These are phyloP conservation scores for Crenuchus spilurus DNA, from an alignment of 2,797 vertebrate genomes.

Conservation along the genomic window DNA sequence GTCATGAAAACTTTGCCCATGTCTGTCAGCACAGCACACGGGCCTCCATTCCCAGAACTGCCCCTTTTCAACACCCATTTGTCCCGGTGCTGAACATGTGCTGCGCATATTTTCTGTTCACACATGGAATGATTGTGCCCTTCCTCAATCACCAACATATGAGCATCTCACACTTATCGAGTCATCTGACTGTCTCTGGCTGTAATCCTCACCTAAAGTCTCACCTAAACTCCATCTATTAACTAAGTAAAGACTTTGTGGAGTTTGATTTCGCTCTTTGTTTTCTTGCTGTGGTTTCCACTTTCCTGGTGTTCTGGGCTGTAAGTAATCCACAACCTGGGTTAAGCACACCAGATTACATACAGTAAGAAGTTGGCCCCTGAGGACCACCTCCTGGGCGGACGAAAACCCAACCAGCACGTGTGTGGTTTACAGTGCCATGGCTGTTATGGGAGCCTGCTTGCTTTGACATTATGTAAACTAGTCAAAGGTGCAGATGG, in stretches of 20 bases:
- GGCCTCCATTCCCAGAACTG: slow-evolving; percentile 40
- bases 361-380: slow-evolving; percentile 58
- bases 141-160: not conserved
- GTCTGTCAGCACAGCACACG: slow-evolving; percentile 45
- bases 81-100: slow-evolving; percentile 31
- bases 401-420: slow-evolving; percentile 28
- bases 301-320: slow-evolving; percentile 29
- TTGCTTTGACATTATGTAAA: slow-evolving; percentile 52
- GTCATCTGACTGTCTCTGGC: slow-evolving; percentile 40
- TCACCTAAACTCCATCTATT: slow-evolving; percentile 26
- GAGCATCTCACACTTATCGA: slow-evolving; percentile 34
- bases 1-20: slow-evolving; percentile 24
- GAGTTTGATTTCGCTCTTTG: slow-evolving; percentile 48
- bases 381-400: slow-evolving; percentile 64
- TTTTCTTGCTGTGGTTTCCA: slow-evolving; percentile 22
- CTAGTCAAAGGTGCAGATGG: slow-evolving; percentile 53
- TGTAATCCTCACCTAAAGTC: slow-evolving; percentile 40
- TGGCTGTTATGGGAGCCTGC: slow-evolving; percentile 44
- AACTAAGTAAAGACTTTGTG: slow-evolving; percentile 28
- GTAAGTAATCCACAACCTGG: slow-evolving; percentile 46
- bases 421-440: slow-evolving; percentile 48
- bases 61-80: slow-evolving; percentile 46
- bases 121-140: slow-evolving; percentile 35
- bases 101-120: slow-evolving; percentile 48
- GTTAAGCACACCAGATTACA: slow-evolving; percentile 56